Evolutionary conservation across 2,888 invertebrate genomes (phyloP).

Genomic region (Agrenia bidenticulata): DNA sequence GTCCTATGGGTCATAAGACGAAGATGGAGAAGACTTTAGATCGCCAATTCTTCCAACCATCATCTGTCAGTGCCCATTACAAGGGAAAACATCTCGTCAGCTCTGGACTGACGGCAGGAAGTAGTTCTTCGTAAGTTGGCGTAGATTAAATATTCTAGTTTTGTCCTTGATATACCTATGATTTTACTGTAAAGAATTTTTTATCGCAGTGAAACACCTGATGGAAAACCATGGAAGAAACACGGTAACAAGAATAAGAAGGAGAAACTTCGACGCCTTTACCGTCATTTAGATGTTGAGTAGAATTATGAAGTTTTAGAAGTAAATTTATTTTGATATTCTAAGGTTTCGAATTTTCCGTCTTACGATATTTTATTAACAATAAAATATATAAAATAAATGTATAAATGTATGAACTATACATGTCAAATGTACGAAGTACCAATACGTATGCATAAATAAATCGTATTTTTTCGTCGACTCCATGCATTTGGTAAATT

Average conservation of each 20-base stretch:
- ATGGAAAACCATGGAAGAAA: constrained; percentile 78
- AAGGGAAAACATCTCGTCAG: constrained; percentile 42
- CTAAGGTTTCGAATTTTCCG: no score
- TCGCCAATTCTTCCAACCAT: constrained; percentile 40
- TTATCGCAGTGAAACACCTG: background rate
- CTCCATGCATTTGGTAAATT: no score
- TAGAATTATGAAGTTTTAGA: constrained; percentile 18
- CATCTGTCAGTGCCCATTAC: constrained; percentile 26
- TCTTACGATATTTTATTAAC: no score
- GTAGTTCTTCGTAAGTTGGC: constrained; percentile 2
- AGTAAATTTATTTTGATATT: no score
- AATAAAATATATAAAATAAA: no score
- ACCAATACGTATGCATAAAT: no score
- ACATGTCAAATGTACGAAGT: no score
- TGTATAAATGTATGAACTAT: no score
- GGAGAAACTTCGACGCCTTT: constrained; percentile 85
- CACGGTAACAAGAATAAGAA: constrained; percentile 86
- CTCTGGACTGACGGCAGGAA: constrained; percentile 34
- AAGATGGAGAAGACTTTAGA: constrained; percentile 39
- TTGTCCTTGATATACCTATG: background rate
- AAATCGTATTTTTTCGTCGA: no score
- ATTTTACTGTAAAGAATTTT: no score
- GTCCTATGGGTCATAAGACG: constrained; percentile 5
- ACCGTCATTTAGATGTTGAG: constrained; percentile 71
- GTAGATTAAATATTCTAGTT: background rate